Conservation (phyloP, 2,888 invertebrate genomes). For the Graphium colonna region DNA sequence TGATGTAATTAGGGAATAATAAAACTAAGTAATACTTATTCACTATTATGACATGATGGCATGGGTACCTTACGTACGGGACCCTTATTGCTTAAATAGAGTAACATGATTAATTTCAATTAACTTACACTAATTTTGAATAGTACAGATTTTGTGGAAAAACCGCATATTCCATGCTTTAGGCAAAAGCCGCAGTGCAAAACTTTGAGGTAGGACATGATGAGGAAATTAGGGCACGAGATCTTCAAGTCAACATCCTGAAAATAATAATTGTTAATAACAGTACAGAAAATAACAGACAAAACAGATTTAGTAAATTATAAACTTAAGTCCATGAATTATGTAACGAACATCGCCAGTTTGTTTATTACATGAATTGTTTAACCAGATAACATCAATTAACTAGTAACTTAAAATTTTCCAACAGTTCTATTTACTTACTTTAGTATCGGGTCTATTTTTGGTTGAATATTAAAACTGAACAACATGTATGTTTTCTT, state of each 20-base stretch:
- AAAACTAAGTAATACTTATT: too few species aligned
- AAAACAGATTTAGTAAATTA: background rate
- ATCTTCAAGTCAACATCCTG: slow-evolving; percentile 57
- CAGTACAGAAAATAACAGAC: background rate
- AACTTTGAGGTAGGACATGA: slow-evolving; percentile 67
- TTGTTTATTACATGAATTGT: slow-evolving; percentile 17
- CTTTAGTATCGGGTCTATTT: slow-evolving; percentile 2
- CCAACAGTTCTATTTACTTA: background rate
- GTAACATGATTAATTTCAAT: too few species aligned
- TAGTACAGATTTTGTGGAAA: slow-evolving; percentile 52
- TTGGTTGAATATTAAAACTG: background rate
- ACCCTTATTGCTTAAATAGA: too few species aligned
- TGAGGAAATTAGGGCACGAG: slow-evolving; percentile 19
- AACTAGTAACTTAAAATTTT: background rate
- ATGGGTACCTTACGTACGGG: too few species aligned
- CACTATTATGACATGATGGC: too few species aligned
- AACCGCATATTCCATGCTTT: slow-evolving; percentile 49
- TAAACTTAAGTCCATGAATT: slow-evolving; percentile 6
- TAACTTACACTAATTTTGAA: slow-evolving; percentile 59
- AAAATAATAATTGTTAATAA: slow-evolving; percentile 31
- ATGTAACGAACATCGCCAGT: slow-evolving; percentile 12
- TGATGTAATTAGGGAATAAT: too few species aligned
- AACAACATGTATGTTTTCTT: slow-evolving; percentile 23
- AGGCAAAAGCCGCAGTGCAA: slow-evolving; percentile 63
- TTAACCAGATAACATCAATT: background rate